Evolutionary conservation across 2,797 vertebrate genomes (phyloP).

Genomic region (Brotula barbata): DNA sequence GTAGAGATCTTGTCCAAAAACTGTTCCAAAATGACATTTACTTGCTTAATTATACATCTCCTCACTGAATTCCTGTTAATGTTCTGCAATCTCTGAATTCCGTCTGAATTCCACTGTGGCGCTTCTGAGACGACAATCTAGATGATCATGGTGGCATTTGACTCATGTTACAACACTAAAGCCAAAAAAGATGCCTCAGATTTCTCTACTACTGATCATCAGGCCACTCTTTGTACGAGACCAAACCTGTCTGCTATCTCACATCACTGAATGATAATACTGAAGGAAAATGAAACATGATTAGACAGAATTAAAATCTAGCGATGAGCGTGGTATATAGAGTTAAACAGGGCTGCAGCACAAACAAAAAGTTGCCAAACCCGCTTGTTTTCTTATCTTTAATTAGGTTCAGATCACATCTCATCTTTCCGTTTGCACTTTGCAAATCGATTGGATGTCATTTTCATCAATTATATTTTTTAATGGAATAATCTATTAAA

Average conservation of each 20-base stretch:
- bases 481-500: too few species aligned
- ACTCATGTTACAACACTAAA: background rate
- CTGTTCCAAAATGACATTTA: constrained; percentile 1
- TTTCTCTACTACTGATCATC: background rate
- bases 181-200: too few species aligned
- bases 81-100: constrained; percentile 5
- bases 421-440: too few species aligned
- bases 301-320: constrained; percentile 11
- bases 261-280: constrained; percentile 19
- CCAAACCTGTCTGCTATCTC: constrained; percentile 11
- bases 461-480: too few species aligned
- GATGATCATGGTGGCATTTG: background rate
- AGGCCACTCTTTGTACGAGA: constrained; percentile 8
- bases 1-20: background rate
- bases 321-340: background rate
- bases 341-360: background rate
- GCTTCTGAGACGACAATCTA: background rate
- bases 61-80: too few species aligned
- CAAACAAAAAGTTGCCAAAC: too few species aligned
- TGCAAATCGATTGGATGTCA: too few species aligned
- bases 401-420: too few species aligned
- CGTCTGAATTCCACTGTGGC: too few species aligned
- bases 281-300: constrained; percentile 18
- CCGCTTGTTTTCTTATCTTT: too few species aligned
- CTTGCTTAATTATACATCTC: too few species aligned